Evolutionary conservation across 2,888 invertebrate species (phyloP).

Genomic region (Odontothrips loti): DNA sequence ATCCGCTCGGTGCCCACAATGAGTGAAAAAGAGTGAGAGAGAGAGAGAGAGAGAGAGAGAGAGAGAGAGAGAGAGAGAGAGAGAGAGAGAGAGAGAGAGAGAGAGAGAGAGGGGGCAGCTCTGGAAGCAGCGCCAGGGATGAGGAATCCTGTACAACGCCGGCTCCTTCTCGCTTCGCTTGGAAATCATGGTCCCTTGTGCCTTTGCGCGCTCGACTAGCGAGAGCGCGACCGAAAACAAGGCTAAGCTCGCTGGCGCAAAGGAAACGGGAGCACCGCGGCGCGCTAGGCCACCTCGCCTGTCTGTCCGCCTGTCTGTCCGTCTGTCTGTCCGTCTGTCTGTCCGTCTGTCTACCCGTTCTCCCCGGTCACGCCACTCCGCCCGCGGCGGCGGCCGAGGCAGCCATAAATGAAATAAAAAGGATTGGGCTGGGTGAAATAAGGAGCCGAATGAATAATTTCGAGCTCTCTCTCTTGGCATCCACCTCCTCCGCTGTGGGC

Average conservation of each 20-base stretch:
- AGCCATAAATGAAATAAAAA: not conserved
- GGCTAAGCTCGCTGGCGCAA: not conserved
- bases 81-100: slow-evolving; percentile 24
- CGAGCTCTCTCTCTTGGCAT: slow-evolving; percentile 42
- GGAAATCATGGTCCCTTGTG: slow-evolving; percentile 35
- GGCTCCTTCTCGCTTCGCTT: too few species aligned
- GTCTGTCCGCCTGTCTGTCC: not conserved
- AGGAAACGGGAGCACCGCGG: not conserved
- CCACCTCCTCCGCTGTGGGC: slow-evolving; percentile 40
- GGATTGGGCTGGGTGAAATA: slow-evolving; percentile 45
- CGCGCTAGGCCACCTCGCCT: not conserved
- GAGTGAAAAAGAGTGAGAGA: too few species aligned
- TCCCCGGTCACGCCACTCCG: not conserved
- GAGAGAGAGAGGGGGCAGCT: not conserved
- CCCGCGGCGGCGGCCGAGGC: not conserved
- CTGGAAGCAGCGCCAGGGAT: too few species aligned
- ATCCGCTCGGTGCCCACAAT: too few species aligned
- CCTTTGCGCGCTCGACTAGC: slow-evolving; percentile 43
- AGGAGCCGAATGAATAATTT: slow-evolving; percentile 52
- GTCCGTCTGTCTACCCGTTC: not conserved
- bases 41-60: slow-evolving; percentile 30
- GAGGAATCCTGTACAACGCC: too few species aligned
- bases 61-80: slow-evolving; percentile 33
- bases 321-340: not conserved
- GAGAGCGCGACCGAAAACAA: slow-evolving; percentile 48